These are phyloP conservation scores for Aphyosemion australe DNA, from an alignment of 2,113 vertebrate genomes.

Conservation along the genomic window DNA sequence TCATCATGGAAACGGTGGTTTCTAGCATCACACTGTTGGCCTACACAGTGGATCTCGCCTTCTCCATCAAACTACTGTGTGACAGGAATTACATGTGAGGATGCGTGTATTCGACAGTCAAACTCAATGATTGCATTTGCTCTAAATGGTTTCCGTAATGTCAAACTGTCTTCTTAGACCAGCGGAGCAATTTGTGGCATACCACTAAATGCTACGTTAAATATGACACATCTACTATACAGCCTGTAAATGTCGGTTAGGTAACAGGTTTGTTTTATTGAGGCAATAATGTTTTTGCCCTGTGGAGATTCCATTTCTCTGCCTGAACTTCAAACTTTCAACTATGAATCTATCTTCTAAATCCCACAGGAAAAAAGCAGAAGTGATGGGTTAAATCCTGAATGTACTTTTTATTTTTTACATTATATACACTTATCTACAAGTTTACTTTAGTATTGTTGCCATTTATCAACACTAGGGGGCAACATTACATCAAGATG, in stretches of 20 bases:
- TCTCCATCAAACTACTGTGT: conserved; percentile 75
- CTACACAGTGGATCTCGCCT: conserved; percentile 78
- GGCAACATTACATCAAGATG: conserved; percentile 39
- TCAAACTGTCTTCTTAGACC: not conserved
- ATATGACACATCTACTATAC: not conserved
- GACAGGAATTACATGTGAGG: conserved; percentile 55
- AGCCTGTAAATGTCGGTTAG: not conserved
- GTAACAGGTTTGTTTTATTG: conserved; percentile 1
- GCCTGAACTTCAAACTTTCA: not conserved
- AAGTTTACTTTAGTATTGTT: not conserved
- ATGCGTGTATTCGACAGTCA: not conserved
- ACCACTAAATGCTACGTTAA: not conserved
- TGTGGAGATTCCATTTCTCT: not conserved
- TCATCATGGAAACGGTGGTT: conserved; percentile 62
- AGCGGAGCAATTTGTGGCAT: not conserved
- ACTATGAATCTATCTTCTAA: not conserved
- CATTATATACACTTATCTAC: not conserved
- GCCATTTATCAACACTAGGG: conserved; percentile 49
- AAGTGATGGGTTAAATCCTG: not conserved
- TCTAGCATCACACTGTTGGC: conserved; percentile 71
- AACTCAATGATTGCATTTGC: conserved; percentile 3
- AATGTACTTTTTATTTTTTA: not conserved
- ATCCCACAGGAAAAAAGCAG: not conserved
- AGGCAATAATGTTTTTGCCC: not conserved
- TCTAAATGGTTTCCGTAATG: conserved; percentile 11